A percentile compares a stretch with the other conserved stretches of the same genome.
Conservation (phyloP, 2,797 vertebrate genomes). For the Adrianichthys oophorus region DNA sequence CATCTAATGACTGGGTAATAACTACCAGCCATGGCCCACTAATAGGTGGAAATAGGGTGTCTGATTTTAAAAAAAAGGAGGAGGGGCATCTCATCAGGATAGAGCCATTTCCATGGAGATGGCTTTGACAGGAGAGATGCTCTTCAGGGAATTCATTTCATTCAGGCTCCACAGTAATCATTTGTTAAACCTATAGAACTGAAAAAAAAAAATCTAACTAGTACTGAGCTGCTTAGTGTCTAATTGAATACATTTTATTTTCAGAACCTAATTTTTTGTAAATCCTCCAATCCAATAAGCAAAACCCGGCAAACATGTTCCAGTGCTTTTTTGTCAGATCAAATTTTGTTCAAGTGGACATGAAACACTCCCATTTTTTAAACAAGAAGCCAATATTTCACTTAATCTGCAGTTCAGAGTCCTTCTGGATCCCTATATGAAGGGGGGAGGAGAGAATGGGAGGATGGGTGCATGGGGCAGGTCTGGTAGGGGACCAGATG, state of each 20-base stretch:
- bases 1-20: not conserved
- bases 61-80: slow-evolving; percentile 31
- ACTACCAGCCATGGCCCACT: not conserved
- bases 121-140: slow-evolving; percentile 35
- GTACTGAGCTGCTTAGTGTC: too few species aligned
- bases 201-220: too few species aligned
- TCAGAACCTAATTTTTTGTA: slow-evolving; percentile 19
- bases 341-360: slow-evolving; percentile 25
- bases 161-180: slow-evolving; percentile 46
- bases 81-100: slow-evolving; percentile 30
- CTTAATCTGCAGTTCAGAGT: slow-evolving; percentile 38
- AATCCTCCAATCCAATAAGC: slow-evolving; percentile 28
- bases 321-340: slow-evolving; percentile 16
- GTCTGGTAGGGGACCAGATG: slow-evolving; percentile 80
- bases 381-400: slow-evolving; percentile 46
- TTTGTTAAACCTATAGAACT: slow-evolving; percentile 51
- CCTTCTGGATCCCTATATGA: slow-evolving; percentile 55
- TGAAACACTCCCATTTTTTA: slow-evolving; percentile 24
- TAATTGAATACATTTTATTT: slow-evolving; percentile 4
- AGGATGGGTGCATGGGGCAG: slow-evolving; percentile 59
- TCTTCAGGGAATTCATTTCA: slow-evolving; percentile 50
- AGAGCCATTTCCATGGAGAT: slow-evolving; percentile 60
- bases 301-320: slow-evolving; percentile 28
- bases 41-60: slow-evolving; percentile 45
- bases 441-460: slow-evolving; percentile 49